phyloP scores from a whole-genome alignment of 2,113 vertebrate species.

The Otolemur garnettii region DNA sequence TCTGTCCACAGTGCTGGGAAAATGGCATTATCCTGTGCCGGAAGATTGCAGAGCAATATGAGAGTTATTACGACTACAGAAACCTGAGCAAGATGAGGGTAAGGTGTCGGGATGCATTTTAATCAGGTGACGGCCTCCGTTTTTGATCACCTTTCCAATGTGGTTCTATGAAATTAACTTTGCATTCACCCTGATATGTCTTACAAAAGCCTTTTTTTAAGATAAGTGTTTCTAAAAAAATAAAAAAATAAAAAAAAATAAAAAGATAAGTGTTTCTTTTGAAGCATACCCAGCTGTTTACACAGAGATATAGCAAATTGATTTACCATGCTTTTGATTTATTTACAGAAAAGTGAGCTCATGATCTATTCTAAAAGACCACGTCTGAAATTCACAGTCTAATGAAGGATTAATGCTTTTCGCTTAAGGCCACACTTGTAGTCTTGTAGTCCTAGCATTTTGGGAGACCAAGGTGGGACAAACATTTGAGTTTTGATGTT shows the following conservation, averaged over 20 bases:
- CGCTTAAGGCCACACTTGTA: not conserved
- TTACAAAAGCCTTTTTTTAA: constrained; percentile 17
- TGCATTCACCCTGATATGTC: not conserved
- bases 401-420: not conserved
- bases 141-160: constrained; percentile 32
- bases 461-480: too few species aligned
- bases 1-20: constrained; percentile 95
- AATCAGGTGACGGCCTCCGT: not conserved
- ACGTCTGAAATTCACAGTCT: not conserved
- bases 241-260: too few species aligned
- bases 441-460: too few species aligned
- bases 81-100: constrained; percentile 99
- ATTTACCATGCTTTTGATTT: constrained; percentile 28
- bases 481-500: too few species aligned
- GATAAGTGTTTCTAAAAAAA: constrained; percentile 10
- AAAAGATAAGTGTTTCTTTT: constrained; percentile 2
- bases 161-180: constrained; percentile 47
- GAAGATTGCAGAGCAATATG: constrained; percentile 98
- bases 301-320: constrained; percentile 32
- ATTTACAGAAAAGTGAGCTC: not conserved
- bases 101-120: constrained; percentile 74
- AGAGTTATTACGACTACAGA: constrained; percentile 98
- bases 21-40: constrained; percentile 98
- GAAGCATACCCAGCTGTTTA: constrained; percentile 13
- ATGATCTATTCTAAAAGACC: not conserved